Evolutionary conservation across 1,140 invertebrate genomes (phyloP), one percentile per base, ranked within the genome.

Genomic region (Solenopsis invicta): DNA sequence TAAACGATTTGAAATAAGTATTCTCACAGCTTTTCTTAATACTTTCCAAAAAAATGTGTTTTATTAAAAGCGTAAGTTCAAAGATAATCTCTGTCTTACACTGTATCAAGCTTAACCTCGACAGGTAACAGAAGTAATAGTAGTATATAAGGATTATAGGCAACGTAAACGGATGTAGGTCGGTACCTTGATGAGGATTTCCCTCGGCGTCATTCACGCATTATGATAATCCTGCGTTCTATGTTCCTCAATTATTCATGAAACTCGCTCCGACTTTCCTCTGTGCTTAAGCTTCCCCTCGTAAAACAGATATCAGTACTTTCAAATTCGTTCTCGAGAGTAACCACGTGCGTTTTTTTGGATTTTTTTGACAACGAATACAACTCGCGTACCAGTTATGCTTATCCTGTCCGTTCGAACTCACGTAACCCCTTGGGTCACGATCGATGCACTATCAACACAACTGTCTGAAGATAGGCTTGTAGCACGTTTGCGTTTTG

Each of bases 391-490:
- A 16, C 21, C 10, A 66, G 12, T n/a, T 13, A 6, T 16, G 3
- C 21, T 66, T 48, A 48, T 66, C 18, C 24, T 50, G 6, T 13
- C 45, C 59, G 21, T n/a, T 59, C 48, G 78, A 56, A 82, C 54
- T 74, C 80, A 12, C 54, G 41, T 82, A 84, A 74, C 80, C 80
- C 78, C 45, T 34, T 59, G 21, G 18, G 52, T 37, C 18, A 6
- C 69, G 80, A 84, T 84, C 80, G 80, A 84, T 84, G 80, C 41
- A 37, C 69, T 75, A 84, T 84, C 80, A 84, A 84, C 41, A 61
- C 80, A 61, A 13, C 54, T 74, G 52, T 45, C 41, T 61, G 80
- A 84, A 84, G 80, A 75, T 62, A 84, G 41, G 13, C 62, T 41
- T 18, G 41, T 29, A n/a, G 41, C 50, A 12, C 16, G 56, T 56